A percentile compares a stretch with the other conserved stretches of the same genome.
phyloP scores from a whole-genome alignment of 2,113 vertebrate species.

The Solenodon paradoxus region DNA sequence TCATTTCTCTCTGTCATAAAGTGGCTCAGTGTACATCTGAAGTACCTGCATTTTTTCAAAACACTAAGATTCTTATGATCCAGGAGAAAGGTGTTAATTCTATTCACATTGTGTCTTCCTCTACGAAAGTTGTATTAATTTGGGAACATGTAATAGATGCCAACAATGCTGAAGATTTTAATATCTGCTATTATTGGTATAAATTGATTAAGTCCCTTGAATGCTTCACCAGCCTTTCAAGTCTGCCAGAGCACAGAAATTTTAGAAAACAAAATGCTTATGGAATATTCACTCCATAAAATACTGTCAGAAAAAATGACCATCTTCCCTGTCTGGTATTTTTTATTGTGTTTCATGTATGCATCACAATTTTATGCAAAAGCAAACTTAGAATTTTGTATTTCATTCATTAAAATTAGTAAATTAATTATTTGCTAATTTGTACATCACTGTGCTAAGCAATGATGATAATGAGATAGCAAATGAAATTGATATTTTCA shows the following conservation, averaged over 20 bases:
- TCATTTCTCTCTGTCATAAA: background rate
- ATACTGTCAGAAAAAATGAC: background rate
- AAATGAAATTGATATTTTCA: background rate
- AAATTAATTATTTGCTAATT: background rate
- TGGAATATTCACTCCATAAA: background rate
- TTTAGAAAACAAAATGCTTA: background rate
- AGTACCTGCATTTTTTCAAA: background rate
- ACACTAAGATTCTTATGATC: background rate
- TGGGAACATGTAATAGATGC: slow-evolving; percentile 22
- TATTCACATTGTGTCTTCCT: background rate
- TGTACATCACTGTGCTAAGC: background rate
- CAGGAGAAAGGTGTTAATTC: background rate
- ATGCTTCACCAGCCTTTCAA: slow-evolving; percentile 9
- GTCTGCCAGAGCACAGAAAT: background rate
- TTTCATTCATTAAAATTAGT: background rate
- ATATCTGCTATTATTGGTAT: background rate
- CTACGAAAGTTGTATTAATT: background rate
- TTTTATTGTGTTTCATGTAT: background rate
- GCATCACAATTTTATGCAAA: background rate
- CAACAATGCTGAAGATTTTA: slow-evolving; percentile 23
- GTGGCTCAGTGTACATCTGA: background rate
- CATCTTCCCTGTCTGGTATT: background rate
- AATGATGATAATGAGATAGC: background rate
- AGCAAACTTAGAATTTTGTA: background rate
- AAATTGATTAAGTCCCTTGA: background rate